Evolutionary conservation across 2,113 vertebrate species (phyloP).

Genomic region (Brachypteracias leptosomus): DNA sequence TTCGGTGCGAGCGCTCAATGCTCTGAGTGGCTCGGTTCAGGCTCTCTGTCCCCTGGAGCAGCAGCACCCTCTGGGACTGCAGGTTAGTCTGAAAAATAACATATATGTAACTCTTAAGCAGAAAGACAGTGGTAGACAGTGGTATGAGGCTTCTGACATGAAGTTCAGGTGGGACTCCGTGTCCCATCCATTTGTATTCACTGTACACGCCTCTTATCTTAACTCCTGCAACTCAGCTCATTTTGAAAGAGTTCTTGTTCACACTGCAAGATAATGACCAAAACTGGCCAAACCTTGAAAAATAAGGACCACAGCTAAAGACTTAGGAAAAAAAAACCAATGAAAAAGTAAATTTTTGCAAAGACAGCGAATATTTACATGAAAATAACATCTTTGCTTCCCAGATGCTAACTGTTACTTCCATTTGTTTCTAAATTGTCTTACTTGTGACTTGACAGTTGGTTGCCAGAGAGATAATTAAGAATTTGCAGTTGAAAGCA

Average conservation of each 20-base stretch:
- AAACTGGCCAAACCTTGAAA: neutral
- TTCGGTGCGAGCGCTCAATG: conserved; percentile 88
- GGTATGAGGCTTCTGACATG: neutral
- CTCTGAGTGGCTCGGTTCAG: conserved; percentile 89
- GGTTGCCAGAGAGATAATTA: neutral
- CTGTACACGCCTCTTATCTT: neutral
- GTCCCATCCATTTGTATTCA: neutral
- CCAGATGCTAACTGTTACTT: neutral
- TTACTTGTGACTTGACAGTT: neutral
- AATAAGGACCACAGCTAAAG: neutral
- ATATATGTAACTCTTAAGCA: neutral
- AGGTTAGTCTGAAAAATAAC: conserved; percentile 77
- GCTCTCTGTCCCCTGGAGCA: conserved; percentile 90
- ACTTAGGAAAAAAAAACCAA: neutral
- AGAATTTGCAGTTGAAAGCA: neutral
- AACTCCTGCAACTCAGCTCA: neutral
- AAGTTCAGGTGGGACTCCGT: neutral
- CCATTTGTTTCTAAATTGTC: neutral
- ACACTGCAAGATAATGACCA: neutral
- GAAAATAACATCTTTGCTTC: neutral
- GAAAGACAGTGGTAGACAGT: neutral
- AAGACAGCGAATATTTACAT: neutral
- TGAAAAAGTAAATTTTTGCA: no score
- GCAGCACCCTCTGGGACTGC: conserved; percentile 87
- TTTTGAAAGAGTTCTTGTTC: neutral